These are phyloP conservation scores for Acromyrmex charruanus DNA, from an alignment of 1,140 invertebrate genomes.

Conservation along the genomic window DNA sequence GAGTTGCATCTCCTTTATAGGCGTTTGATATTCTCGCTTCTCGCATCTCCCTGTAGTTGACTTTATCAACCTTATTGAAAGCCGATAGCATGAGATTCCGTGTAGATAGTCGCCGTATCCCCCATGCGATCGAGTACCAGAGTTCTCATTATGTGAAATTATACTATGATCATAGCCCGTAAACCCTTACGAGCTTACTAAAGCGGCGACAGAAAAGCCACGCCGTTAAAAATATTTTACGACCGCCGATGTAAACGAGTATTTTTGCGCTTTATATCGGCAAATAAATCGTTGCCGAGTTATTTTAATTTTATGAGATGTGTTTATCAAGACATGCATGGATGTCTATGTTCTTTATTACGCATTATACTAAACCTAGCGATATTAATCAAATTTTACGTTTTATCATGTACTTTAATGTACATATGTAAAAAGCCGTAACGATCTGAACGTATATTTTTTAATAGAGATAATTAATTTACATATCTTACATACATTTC, in stretches of 20 bases:
- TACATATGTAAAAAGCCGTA: neutral
- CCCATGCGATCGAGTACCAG: conserved; percentile 80
- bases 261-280: conserved; percentile 56
- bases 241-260: conserved; percentile 64
- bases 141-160: conserved; percentile 76
- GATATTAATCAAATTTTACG: conserved; percentile 32
- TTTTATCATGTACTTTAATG: conserved; percentile 10
- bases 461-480: neutral
- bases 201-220: conserved; percentile 70
- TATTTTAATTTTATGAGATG: conserved; percentile 52
- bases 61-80: conserved; percentile 86
- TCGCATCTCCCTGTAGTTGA: conserved; percentile 79
- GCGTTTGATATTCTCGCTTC: conserved; percentile 79
- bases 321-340: conserved; percentile 29
- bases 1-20: conserved; percentile 83
- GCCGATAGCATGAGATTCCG: conserved; percentile 84
- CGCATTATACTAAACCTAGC: neutral
- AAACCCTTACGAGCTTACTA: conserved; percentile 65
- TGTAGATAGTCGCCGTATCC: conserved; percentile 83
- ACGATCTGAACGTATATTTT: conserved; percentile 2
- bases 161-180: conserved; percentile 72
- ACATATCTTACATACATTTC: neutral
- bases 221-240: conserved; percentile 64
- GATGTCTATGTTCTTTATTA: conserved; percentile 2
- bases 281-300: conserved; percentile 35